A percentile compares a stretch with the other conserved stretches of the same genome.
These are phyloP conservation scores for Darevskia nairensis DNA, from an alignment of 2,797 vertebrate genomes.

Conservation along the genomic window DNA sequence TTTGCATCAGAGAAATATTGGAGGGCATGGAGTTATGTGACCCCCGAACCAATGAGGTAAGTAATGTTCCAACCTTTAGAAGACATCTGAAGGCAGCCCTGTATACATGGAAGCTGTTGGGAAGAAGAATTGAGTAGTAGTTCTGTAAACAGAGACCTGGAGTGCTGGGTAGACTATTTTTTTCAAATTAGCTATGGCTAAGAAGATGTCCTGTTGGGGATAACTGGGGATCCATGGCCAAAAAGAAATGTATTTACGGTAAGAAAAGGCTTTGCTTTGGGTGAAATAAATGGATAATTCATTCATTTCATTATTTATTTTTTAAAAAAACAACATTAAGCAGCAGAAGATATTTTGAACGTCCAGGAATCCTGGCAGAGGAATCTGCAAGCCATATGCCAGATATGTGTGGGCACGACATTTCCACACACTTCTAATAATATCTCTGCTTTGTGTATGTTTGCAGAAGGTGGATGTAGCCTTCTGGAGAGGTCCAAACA, in stretches of 20 bases:
- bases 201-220: background rate
- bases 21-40: no score
- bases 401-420: constrained; percentile 65
- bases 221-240: background rate
- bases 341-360: constrained; percentile 50
- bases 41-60: no score
- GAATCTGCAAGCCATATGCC: constrained; percentile 64
- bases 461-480: constrained; percentile 67
- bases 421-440: constrained; percentile 68
- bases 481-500: constrained; percentile 64
- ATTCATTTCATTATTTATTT: constrained; percentile 25
- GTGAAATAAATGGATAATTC: constrained; percentile 54
- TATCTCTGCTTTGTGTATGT: constrained; percentile 64
- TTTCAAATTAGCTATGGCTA: background rate
- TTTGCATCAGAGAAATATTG: no score
- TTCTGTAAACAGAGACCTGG: background rate
- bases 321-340: constrained; percentile 19
- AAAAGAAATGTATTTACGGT: constrained; percentile 12
- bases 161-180: background rate
- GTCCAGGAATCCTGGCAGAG: constrained; percentile 60
- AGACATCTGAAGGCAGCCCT: no score
- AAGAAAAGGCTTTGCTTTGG: constrained; percentile 40
- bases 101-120: no score
- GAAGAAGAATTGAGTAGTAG: background rate
- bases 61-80: no score